phyloP scores from a whole-genome alignment of 2,888 invertebrate species.

The Poecilus cupreus region DNA sequence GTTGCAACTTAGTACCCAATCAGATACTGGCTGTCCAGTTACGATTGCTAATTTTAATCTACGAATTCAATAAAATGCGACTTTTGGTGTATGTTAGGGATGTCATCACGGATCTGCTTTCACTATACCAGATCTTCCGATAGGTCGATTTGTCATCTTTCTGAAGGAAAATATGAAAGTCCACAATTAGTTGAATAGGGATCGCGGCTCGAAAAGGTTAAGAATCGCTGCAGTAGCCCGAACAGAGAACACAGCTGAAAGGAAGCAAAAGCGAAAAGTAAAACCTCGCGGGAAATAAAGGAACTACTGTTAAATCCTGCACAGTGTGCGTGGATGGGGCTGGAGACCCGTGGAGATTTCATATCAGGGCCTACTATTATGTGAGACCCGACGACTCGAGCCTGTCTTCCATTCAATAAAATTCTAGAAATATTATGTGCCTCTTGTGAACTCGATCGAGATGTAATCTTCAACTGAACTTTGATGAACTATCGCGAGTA shows the following conservation, averaged over 20 bases:
- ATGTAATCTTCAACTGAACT: conserved; percentile 28
- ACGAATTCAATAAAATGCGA: no score
- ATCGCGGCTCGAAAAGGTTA: no score
- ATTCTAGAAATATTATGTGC: conserved; percentile 33
- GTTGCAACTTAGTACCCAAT: no score
- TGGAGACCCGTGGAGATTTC: conserved; percentile 34
- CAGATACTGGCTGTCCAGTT: no score
- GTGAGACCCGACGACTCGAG: conserved; percentile 7
- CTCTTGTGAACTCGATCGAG: conserved; percentile 21
- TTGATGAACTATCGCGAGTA: conserved; percentile 25
- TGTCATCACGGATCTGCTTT: no score
- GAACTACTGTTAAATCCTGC: conserved; percentile 50
- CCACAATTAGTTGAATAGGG: no score
- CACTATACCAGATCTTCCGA: no score
- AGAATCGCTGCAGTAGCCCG: no score
- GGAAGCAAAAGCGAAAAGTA: conserved; percentile 35
- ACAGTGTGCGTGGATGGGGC: not conserved
- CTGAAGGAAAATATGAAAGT: no score
- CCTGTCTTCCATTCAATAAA: conserved; percentile 43
- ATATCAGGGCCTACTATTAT: conserved; percentile 48
- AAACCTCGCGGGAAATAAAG: conserved; percentile 50
- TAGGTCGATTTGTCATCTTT: no score
- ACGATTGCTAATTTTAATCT: no score
- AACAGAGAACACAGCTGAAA: not conserved
- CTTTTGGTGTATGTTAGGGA: no score